phyloP scores from a whole-genome alignment of 2,797 vertebrate genomes.

The Parauchenoglanis punctatus region DNA sequence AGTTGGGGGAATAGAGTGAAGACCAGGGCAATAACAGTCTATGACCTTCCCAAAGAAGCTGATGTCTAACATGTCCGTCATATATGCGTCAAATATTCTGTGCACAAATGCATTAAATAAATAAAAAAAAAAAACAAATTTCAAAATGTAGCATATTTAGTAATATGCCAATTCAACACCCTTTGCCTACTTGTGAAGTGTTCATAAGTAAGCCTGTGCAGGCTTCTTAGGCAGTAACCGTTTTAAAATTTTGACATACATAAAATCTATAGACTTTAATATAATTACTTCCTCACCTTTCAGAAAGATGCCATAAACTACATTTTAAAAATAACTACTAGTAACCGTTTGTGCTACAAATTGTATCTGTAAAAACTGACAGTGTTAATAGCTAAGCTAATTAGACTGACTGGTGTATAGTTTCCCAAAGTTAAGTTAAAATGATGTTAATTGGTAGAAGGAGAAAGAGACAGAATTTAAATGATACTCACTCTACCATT shows the following conservation, averaged over 20 bases:
- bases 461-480: not conserved
- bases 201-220: not conserved
- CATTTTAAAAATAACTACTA: not conserved
- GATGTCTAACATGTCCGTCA: not conserved
- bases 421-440: slow-evolving; percentile 7
- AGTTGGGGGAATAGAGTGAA: not conserved
- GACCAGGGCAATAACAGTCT: not conserved
- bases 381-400: not conserved
- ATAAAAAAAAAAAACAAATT: not conserved
- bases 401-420: slow-evolving; percentile 1
- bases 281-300: slow-evolving; percentile 18
- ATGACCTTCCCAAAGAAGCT: slow-evolving; percentile 4
- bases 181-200: not conserved
- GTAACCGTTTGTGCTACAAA: not conserved
- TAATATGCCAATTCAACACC: not conserved
- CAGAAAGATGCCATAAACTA: not conserved
- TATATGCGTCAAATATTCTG: not conserved
- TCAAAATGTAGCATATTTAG: not conserved
- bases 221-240: not conserved
- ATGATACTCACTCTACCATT: not conserved
- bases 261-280: slow-evolving; percentile 54
- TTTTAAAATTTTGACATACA: not conserved
- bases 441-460: not conserved
- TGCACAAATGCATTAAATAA: not conserved
- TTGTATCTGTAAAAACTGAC: not conserved